A percentile compares a stretch with the other conserved stretches of the same genome.
Evolutionary conservation across 2,888 invertebrate species (phyloP).

Genomic region (Dendrolimus pini): DNA sequence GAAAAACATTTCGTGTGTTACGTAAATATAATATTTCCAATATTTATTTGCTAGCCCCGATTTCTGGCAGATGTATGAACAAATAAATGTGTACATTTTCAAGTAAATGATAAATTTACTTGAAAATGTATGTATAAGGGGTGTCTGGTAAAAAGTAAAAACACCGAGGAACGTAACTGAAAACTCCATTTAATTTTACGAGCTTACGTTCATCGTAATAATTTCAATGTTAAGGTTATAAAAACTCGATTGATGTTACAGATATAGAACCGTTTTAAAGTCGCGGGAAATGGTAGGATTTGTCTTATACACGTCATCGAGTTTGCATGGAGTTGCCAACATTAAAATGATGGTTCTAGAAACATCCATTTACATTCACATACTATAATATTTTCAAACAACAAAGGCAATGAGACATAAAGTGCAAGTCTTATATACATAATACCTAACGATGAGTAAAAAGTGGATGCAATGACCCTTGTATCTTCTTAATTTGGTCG

Average conservation of each 20-base stretch:
- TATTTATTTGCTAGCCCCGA: not conserved
- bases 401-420: no score
- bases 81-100: slow-evolving; percentile 15
- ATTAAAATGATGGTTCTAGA: not conserved
- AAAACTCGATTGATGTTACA: slow-evolving; percentile 30
- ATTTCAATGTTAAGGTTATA: slow-evolving; percentile 34
- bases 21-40: not conserved
- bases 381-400: no score
- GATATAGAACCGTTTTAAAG: slow-evolving; percentile 24
- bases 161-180: slow-evolving; percentile 9
- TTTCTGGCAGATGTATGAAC: slow-evolving; percentile 12
- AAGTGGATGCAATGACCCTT: no score
- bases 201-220: slow-evolving; percentile 23
- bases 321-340: slow-evolving; percentile 9
- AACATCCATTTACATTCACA: no score
- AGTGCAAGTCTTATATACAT: no score
- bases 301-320: slow-evolving; percentile 7
- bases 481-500: no score
- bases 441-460: no score
- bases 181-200: slow-evolving; percentile 30
- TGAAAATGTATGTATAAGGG: slow-evolving; percentile 14
- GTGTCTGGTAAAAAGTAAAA: slow-evolving; percentile 20
- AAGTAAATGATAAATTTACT: no score
- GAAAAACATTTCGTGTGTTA: not conserved
- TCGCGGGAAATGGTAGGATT: slow-evolving; percentile 9